Evolutionary conservation across 2,113 vertebrate genomes (phyloP), one percentile per base, ranked within the genome.

Genomic region (Aptenodytes forsteri): DNA sequence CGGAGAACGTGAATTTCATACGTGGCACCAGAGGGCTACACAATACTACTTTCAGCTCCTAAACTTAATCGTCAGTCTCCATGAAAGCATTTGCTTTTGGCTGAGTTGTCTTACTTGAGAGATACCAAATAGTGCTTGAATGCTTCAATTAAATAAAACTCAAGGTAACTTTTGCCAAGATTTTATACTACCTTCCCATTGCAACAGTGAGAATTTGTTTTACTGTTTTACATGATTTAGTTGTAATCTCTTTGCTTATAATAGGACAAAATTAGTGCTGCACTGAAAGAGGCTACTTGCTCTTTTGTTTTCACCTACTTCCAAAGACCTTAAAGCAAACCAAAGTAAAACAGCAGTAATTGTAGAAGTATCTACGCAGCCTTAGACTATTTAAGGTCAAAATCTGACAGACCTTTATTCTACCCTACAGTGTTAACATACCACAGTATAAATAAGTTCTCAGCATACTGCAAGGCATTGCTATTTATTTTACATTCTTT

Each of bases 101-200:
- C 52, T 47, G 36, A 62, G 34, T 36, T 47, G 13, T 83, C 67
- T 59, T 64, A 36, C 38, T 26, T 25, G 26, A 79, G 42, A 87
- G 65, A 75, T 27, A 84, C 44, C 73, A 69, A 61, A 62, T 3
- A 78, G 22, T 64, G 23, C 59, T 92, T 70, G 27, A 93, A 66
- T 14, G 34, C 76, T 77, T 90, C 49, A 69, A 25, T 85, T 82
- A 77, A 96, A 96, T 94, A 94, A 91, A 97, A 78, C 11, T 81
- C 59, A 58, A 93, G 36, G 49, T 54, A 66, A 67, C 22, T 65
- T 92, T 30, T 89, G 77, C 46, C n/a, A 75, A 32, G 34, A 58
- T 46, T 84, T 94, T 62, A 15, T 38, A 82, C 10, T n/a, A 10
- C 70, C 58, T 69, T 69, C 20, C 40, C 54, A 6, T 23, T 49